Base-by-base conservation (phyloP, 2,888 invertebrate genomes). In the Portevinia maculata region DNA sequence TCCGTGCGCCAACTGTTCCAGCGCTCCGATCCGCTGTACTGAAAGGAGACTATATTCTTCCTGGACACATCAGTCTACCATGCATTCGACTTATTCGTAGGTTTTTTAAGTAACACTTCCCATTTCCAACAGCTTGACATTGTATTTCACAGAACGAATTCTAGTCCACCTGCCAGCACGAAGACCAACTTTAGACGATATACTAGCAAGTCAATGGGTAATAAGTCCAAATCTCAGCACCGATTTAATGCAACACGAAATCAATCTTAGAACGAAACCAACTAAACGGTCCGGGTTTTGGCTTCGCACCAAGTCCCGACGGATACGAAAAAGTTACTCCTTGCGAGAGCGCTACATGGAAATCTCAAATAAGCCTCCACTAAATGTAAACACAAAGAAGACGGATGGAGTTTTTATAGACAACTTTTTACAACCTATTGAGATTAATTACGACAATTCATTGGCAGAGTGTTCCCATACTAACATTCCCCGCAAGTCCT, bases 1-100 rank as follows among this genome's bases (percentile, higher is more conserved):
- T 96, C 88, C 92, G 94, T 39, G 95, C 95, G 1, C 94, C 94
- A 84, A 94, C 94, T n/a, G 94, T 96, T 55, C 92, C 94, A 4
- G 93, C 94, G 57, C 91, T 96, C 53, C 94, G 94, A 88, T 92
- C 93, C 78, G 93, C 93, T 86, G 94, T 95, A 85, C 88, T 94
- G 34, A 93, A 93, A 69, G 94, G 94, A 6, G 92, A 92, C 65
- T 94, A 93, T 86, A 90, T 91, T 67, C 89, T 92, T 74, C 93
- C 93, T 1, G 91, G 92, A 1, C 91, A 92, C 86, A 89, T 93
- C 8, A 91, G 92, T 81, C 88, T 91, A 75, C 90, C 91, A 52
- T 92, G 92, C 86, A 89, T 90, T 85, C 89, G 91, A 86, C 90
- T 93, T 84, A 92, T 93, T 81, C 91, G 92, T 92, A 88, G 88